Evolutionary conservation across 1,140 invertebrate genomes (phyloP), one percentile per base, ranked within the genome.

Genomic region (Calephelis virginiensis): DNA sequence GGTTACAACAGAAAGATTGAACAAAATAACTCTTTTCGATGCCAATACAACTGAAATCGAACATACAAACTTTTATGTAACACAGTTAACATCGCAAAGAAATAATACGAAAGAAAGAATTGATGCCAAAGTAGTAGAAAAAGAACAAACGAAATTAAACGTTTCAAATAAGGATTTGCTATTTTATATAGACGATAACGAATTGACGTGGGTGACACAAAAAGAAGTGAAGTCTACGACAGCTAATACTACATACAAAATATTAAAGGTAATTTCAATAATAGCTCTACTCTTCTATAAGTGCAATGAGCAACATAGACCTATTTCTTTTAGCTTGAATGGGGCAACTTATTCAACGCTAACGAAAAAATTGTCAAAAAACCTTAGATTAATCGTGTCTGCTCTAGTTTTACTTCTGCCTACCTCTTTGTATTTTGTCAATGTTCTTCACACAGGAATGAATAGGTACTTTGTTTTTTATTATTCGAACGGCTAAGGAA

Each of bases 221-320:
- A 75, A 75, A 38, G 74, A 75, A 48, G 71, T 68, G 53, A 17
- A 75, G 17, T 38, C 75, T 10, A 75, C 75, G 71, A 73, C 73
- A 64, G 38, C 60, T 56, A 43, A 43, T 5, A 9, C 8, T 43
- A 43, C 40, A 43, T 43, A 43, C 8, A 43, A 43, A 9, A 8
- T 43, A 8, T 43, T 43, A 9, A 43, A 43, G 40, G 40, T 43
- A 43, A 43, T 43, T 43, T 28, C 28, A 28, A 43, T 8, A 8
- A 8, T 43, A 43, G 8, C 40, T 43, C 6, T 5, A 43, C 6
- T 43, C 6, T 8, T 6, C 5, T 1, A 5, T 7, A 43, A 5
- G 40, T 28, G 28, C 5, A 8, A 43, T 43, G 40, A 43, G 40
- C 40, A 43, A 43, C 40, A 43, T 43, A 43, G 40, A 8, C 40